These are phyloP conservation scores for Sebastolobus alascanus DNA, from an alignment of 2,797 vertebrate species.

Conservation along the genomic window DNA sequence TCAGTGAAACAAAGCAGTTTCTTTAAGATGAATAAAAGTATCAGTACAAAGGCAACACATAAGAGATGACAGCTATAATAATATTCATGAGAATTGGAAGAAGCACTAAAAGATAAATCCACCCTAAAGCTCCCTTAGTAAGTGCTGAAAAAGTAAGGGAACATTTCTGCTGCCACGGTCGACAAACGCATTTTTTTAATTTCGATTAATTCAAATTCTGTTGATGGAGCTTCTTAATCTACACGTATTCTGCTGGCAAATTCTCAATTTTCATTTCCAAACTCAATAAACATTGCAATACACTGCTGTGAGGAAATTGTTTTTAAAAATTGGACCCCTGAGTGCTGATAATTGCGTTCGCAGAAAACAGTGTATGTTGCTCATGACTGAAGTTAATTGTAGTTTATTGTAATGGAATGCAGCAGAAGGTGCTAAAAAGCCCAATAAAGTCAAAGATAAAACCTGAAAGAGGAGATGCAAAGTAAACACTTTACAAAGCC, in stretches of 20 bases:
- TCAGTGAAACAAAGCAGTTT: not conserved
- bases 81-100: constrained; percentile 21
- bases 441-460: constrained; percentile 60
- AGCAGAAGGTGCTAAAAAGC: constrained; percentile 59
- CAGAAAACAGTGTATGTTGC: constrained; percentile 38
- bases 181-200: not conserved
- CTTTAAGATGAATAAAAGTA: constrained; percentile 16
- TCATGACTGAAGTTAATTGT: constrained; percentile 47
- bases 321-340: constrained; percentile 34
- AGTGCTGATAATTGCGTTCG: constrained; percentile 41
- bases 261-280: constrained; percentile 36
- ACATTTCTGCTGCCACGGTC: not conserved
- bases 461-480: constrained; percentile 20
- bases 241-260: not conserved
- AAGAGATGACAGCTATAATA: not conserved
- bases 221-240: constrained; percentile 23
- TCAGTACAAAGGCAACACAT: not conserved
- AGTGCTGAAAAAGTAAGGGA: constrained; percentile 2
- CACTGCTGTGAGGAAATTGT: constrained; percentile 14
- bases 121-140: not conserved
- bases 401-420: constrained; percentile 62
- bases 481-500: constrained; percentile 37
- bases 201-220: constrained; percentile 13
- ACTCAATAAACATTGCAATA: constrained; percentile 36
- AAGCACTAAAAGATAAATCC: constrained; percentile 14